These are phyloP conservation scores for Linyphia triangularis DNA, from an alignment of 2,888 invertebrate genomes.

Conservation along the genomic window DNA sequence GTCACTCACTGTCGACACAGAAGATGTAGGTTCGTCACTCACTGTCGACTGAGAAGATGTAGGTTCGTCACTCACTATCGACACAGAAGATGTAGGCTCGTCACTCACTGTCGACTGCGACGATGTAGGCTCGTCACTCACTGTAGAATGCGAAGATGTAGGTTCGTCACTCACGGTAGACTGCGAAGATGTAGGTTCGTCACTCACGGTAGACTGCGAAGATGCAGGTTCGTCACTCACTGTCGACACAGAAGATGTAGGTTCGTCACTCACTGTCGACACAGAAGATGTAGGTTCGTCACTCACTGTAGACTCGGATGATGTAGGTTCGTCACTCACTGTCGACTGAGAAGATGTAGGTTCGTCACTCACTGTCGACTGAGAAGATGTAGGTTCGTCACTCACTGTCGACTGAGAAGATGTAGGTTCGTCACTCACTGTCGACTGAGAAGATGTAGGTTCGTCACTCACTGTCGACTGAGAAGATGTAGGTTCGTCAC, in stretches of 20 bases:
- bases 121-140: background rate
- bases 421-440: background rate
- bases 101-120: background rate
- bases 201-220: background rate
- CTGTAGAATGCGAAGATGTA: background rate
- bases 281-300: background rate
- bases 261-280: background rate
- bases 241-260: background rate
- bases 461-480: background rate
- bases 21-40: background rate
- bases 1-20: background rate
- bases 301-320: background rate
- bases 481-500: too few species aligned
- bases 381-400: background rate
- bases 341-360: background rate
- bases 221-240: background rate
- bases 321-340: background rate
- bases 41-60: background rate
- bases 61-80: background rate
- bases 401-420: background rate
- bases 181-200: background rate
- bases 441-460: background rate
- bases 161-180: background rate
- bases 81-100: background rate
- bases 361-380: background rate